Base-by-base conservation (phyloP, 92 coral and sea anemone species). In the Bergia sp. region DNA sequence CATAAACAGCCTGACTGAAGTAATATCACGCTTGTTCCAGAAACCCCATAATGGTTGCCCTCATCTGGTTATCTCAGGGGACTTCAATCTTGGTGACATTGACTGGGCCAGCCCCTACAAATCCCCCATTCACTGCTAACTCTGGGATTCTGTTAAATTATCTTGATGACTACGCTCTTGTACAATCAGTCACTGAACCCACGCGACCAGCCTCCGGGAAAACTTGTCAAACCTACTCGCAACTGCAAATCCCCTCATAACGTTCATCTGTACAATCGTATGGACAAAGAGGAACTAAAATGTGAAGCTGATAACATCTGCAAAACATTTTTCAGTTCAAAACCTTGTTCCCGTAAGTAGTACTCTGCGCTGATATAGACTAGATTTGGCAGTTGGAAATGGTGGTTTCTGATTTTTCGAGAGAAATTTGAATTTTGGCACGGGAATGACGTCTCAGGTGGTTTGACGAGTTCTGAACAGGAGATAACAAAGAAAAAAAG, bases 201-300 rank as follows among this genome's bases (percentile, higher is more conserved):
- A 36, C 76, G 42, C 76, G 76, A 72, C 76, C 76, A 72, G 76
- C 76, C 76, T 72, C 76, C 76, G 76, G 76, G 40, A 37, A 72
- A 72, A 72, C 76, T 29, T 0, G 29, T 29, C 29, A 29, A 29
- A 29, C 9, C 76, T 72, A 71, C 76, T 72, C 76, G 76, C 8
- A 37, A 42, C 15, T 36, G 41, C 1, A 72, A 72, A 72, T 43
- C 43, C 41, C 41, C 76, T 72, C 76, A 72, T 72, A 72, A 72
- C 36, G 76, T 72, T 72, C 43, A 72, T 72, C 76, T 72, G 16
- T 72, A 72, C 76, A 72, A 72, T 72, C 16, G 76, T 72, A 72
- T 72, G 76, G 43, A 72, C 15, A 72, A 37, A 72, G 76, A 72
- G 76, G 76, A 43, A 72, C 76, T 72, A 72, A 72, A 72, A 72